A percentile compares a stretch with the other conserved stretches of the same genome.
Conservation (phyloP, 2,113 vertebrate genomes). For the Pterocles orientalis region DNA sequence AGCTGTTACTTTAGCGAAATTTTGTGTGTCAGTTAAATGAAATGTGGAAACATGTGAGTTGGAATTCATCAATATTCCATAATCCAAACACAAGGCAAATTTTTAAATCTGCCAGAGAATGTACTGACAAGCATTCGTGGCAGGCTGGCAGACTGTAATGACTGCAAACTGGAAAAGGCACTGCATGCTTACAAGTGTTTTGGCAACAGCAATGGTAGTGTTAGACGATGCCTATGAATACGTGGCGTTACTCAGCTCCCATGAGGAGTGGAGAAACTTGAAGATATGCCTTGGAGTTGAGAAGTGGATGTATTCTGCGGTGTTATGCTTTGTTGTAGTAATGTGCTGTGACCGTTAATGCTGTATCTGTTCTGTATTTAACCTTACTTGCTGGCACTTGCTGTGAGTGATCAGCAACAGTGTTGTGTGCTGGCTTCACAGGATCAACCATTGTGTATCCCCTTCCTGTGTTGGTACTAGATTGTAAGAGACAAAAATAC, state of each 20-base stretch:
- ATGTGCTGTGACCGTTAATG: rapidly evolving
- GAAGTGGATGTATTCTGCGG: background rate
- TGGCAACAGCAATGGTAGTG: background rate
- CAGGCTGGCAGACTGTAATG: background rate
- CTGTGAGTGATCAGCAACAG: background rate
- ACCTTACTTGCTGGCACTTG: background rate
- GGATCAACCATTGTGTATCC: background rate
- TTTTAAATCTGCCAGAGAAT: background rate
- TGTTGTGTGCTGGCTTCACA: background rate
- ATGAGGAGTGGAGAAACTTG: background rate
- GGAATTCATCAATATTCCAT: background rate
- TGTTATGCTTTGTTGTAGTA: background rate
- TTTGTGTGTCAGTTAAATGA: background rate
- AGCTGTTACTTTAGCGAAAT: background rate
- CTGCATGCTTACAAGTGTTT: rapidly evolving
- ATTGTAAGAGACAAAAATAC: background rate
- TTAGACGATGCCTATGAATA: background rate
- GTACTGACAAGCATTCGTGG: background rate
- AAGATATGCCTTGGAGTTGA: no score
- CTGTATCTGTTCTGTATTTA: background rate
- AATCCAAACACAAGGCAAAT: background rate
- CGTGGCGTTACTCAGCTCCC: background rate
- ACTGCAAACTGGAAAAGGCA: background rate
- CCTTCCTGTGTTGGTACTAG: rapidly evolving
- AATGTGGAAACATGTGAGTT: background rate